These are phyloP conservation scores for Phlogophora meticulosa DNA, from an alignment of 2,888 invertebrate genomes.

Conservation along the genomic window DNA sequence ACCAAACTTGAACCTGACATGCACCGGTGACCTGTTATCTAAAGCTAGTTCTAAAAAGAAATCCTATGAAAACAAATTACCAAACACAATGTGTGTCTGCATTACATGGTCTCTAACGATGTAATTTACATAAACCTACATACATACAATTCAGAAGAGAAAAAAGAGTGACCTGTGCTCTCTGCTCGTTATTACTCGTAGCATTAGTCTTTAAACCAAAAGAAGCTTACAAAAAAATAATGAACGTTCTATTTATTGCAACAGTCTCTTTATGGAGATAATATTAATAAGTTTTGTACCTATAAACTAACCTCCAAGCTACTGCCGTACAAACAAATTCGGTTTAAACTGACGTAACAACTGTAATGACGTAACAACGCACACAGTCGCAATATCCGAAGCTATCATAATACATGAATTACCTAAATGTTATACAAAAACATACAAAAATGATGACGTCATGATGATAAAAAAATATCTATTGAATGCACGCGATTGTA, in stretches of 20 bases:
- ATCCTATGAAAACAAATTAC: too few relatives aligned
- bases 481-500: conserved; percentile 39
- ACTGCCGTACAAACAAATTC: neutral
- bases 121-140: too few relatives aligned
- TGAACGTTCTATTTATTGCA: too few relatives aligned
- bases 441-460: conserved; percentile 53
- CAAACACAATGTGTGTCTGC: too few relatives aligned
- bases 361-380: conserved; percentile 30
- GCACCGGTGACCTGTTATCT: too few relatives aligned
- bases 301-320: neutral
- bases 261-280: too few relatives aligned
- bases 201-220: neutral
- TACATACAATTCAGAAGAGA: neutral
- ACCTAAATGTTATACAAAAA: conserved; percentile 41
- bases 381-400: conserved; percentile 12
- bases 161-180: too few relatives aligned
- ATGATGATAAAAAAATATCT: conserved; percentile 35
- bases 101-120: too few relatives aligned
- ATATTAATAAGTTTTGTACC: too few relatives aligned
- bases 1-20: too few relatives aligned
- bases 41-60: too few relatives aligned
- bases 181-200: neutral
- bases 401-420: conserved; percentile 23
- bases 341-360: neutral
- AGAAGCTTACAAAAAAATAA: too few relatives aligned